phyloP scores from a whole-genome alignment of 2,888 invertebrate species.

The Rhimphoctona megacephalus region DNA sequence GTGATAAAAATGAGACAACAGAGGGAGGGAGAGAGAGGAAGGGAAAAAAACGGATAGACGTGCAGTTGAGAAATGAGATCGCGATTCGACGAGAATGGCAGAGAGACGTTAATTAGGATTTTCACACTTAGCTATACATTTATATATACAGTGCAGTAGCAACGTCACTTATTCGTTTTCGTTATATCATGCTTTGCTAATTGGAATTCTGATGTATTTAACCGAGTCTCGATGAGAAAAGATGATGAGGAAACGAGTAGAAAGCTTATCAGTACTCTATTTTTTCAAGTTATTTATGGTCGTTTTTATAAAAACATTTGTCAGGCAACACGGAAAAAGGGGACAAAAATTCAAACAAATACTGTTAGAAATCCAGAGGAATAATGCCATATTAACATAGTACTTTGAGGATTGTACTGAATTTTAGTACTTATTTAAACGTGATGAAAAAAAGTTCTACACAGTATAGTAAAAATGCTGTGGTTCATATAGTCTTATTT shows the following conservation, averaged over 20 bases:
- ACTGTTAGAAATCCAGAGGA: too few species aligned
- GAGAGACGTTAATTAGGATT: conserved; percentile 41
- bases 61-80: conserved; percentile 16
- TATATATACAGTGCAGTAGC: neutral
- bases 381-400: too few species aligned
- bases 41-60: neutral
- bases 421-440: too few species aligned
- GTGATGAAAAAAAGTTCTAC: too few species aligned
- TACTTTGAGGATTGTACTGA: too few species aligned
- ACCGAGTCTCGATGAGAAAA: conserved; percentile 27
- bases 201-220: conserved; percentile 48
- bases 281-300: neutral
- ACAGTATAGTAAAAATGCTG: too few species aligned
- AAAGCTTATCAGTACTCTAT: conserved; percentile 10
- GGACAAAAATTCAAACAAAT: too few species aligned
- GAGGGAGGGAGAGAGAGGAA: neutral
- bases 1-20: conserved; percentile 1
- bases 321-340: neutral
- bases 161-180: conserved; percentile 51
- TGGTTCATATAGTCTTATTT: too few species aligned
- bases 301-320: neutral
- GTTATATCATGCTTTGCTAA: conserved; percentile 50
- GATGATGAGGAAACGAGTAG: conserved; percentile 12
- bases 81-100: conserved; percentile 17
- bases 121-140: conserved; percentile 18